A percentile compares a stretch with the other conserved stretches of the same genome.
These are phyloP conservation scores for Andricus quercusramuli DNA, from an alignment of 2,888 invertebrate genomes.

Conservation along the genomic window DNA sequence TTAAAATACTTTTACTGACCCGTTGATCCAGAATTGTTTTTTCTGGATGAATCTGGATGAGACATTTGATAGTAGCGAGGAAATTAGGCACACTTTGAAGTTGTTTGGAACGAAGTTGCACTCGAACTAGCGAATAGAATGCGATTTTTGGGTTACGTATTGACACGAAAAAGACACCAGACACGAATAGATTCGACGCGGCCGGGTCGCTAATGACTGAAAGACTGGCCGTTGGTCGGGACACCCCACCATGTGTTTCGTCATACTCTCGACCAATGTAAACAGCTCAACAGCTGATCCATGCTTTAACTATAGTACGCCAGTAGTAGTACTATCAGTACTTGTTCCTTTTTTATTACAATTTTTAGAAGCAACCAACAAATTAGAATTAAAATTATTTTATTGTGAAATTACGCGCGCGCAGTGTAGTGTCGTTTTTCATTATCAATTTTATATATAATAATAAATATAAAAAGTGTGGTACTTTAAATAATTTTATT, in stretches of 20 bases:
- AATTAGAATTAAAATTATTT: no score
- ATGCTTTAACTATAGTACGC: no score
- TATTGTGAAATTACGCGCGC: no score
- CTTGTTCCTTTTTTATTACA: no score
- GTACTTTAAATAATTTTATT: no score
- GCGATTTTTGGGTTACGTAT: neutral
- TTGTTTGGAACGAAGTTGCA: neutral
- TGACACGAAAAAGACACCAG: neutral
- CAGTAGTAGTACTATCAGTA: no score
- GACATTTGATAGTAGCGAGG: neutral
- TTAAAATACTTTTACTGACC: conserved; percentile 21
- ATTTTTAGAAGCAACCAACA: no score
- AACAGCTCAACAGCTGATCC: conserved; percentile 38
- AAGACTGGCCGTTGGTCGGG: conserved; percentile 27
- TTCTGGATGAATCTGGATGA: neutral
- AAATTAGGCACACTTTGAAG: no score
- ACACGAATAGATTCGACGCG: conserved; percentile 4
- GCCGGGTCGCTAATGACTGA: conserved; percentile 2
- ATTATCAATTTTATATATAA: no score
- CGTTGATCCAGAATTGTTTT: conserved; percentile 14
- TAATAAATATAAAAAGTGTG: no score
- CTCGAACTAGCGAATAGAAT: neutral
- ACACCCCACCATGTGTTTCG: conserved; percentile 36
- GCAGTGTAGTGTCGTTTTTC: no score
- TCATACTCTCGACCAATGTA: conserved; percentile 12